These are phyloP conservation scores for Fistularia tabacaria DNA, from an alignment of 2,797 vertebrate genomes.

Conservation along the genomic window DNA sequence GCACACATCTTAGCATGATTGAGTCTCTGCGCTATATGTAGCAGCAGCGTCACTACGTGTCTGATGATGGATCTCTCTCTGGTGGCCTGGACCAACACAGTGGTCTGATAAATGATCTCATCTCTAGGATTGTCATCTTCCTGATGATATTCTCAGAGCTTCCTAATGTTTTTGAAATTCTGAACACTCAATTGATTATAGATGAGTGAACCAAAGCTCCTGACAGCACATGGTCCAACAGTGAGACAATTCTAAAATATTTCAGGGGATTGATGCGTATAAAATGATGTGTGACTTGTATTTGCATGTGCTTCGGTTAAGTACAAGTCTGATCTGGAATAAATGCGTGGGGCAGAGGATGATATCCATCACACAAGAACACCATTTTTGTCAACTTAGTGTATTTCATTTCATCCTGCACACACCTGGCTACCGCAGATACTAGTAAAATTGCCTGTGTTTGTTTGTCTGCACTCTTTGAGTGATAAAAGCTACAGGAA, in stretches of 20 bases:
- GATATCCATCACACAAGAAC: too few relatives aligned
- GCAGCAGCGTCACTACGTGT: constrained; percentile 13
- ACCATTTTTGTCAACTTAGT: too few relatives aligned
- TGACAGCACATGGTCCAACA: constrained; percentile 20
- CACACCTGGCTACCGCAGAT: too few relatives aligned
- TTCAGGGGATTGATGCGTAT: constrained; percentile 13
- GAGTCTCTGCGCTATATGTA: constrained; percentile 1
- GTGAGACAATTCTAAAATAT: constrained; percentile 33
- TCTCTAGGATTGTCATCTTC: constrained; percentile 49
- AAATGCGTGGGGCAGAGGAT: too few relatives aligned
- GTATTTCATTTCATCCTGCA: too few relatives aligned
- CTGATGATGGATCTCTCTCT: constrained; percentile 64
- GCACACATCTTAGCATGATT: not conserved
- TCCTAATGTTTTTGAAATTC: constrained; percentile 32
- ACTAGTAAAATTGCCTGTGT: too few relatives aligned
- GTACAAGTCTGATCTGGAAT: too few relatives aligned
- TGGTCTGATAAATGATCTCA: constrained; percentile 66
- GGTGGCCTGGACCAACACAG: constrained; percentile 42
- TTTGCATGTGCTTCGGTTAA: not conserved
- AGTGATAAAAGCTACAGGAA: too few relatives aligned
- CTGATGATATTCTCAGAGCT: constrained; percentile 39
- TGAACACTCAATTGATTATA: constrained; percentile 38
- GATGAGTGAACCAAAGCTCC: constrained; percentile 49
- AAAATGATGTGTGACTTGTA: constrained; percentile 2
- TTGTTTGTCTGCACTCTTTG: too few relatives aligned